Evolutionary conservation across 1,140 invertebrate species (phyloP), one percentile per base, ranked within the genome.

Genomic region (Capitella teleta): DNA sequence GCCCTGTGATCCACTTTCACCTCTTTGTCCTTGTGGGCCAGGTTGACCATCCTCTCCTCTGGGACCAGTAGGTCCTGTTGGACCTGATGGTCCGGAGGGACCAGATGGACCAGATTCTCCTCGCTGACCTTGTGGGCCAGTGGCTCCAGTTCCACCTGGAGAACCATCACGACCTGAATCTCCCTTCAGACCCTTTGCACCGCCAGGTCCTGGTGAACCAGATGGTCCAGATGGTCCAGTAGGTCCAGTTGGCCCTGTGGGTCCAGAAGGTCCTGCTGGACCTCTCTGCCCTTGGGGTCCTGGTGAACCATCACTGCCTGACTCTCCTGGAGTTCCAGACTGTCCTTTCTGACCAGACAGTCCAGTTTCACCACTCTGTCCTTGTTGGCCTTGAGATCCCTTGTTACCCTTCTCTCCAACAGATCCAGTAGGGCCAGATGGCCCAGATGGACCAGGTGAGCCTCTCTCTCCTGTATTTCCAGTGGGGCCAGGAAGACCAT

Each of bases 31-130:
- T 30, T 44, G 36, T 19, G n/a, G n/a, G n/a, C n/a, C n/a, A n/a
- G n/a, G n/a, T n/a, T n/a, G n/a, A n/a, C n/a, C n/a, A n/a, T n/a
- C n/a, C n/a, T n/a, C n/a, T n/a, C n/a, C n/a, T n/a, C n/a, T n/a
- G n/a, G 18, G 37, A 12, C 19, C 28, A 18, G 10, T 5, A 4
- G 34, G 42, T 26, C 36, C 46, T 28, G 25, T 50, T 26, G 49
- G n/a, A 21, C 52, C 47, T 24, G 37, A 25, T 38, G n/a, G 2
- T 47, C 52, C 46, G 36, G 25, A 41, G 37, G 52, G 45, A 10
- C 52, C 52, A 41, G 46, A 19, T 25, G 45, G 37, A 23, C 52
- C 52, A 25, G 48, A 2, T 5, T 16, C 34, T 2, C 52, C 52
- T 18, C n/a, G 49, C 5, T 16, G 18, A 47, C 52, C 52, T 24